phyloP scores from a whole-genome alignment of 2,888 invertebrate genomes.

The Loripinus fragilis region DNA sequence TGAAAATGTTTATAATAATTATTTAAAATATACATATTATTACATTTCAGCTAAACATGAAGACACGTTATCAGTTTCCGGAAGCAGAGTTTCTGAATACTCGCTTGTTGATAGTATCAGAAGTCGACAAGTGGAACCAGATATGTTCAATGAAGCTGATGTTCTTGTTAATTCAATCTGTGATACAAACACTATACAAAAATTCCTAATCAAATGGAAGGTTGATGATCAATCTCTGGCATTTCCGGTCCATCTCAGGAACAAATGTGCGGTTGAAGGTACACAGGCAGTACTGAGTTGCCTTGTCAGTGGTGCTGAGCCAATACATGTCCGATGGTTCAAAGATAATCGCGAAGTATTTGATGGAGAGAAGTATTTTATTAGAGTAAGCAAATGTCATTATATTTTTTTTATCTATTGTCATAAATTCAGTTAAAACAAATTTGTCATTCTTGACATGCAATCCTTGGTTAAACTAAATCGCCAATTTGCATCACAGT shows the following conservation, averaged over 20 bases:
- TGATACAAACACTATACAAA: constrained; percentile 43
- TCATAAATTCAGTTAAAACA: too few relatives aligned
- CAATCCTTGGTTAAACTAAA: too few relatives aligned
- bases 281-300: constrained; percentile 50
- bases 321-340: constrained; percentile 59
- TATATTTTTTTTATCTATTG: too few relatives aligned
- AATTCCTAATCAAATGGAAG: constrained; percentile 56
- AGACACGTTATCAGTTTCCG: neutral
- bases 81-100: constrained; percentile 15
- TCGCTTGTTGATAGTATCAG: constrained; percentile 42
- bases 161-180: constrained; percentile 32
- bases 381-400: constrained; percentile 34
- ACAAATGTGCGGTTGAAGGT: constrained; percentile 63
- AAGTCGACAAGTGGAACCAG: constrained; percentile 23
- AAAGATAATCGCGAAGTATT: constrained; percentile 57
- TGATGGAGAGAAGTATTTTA: constrained; percentile 49
- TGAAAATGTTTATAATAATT: too few relatives aligned
- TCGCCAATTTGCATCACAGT: too few relatives aligned
- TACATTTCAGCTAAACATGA: neutral
- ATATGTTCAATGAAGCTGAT: constrained; percentile 38
- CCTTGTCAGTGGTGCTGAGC: constrained; percentile 57
- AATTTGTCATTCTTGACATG: too few relatives aligned
- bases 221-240: constrained; percentile 51
- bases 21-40: too few relatives aligned
- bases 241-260: constrained; percentile 63